phyloP scores from a whole-genome alignment of 2,888 invertebrate species.

The Agrochola litura region DNA sequence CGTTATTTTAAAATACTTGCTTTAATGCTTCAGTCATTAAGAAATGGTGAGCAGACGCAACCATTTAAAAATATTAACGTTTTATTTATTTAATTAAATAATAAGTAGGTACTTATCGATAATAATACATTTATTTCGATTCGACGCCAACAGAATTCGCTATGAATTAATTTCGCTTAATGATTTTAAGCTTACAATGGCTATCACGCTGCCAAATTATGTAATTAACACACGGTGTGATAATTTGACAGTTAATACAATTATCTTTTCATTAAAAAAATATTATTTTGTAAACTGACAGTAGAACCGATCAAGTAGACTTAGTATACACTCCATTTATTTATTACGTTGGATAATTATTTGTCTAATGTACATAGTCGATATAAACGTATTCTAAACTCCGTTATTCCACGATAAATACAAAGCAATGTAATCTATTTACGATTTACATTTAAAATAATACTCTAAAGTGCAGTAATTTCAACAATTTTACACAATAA shows the following conservation, averaged over 20 bases:
- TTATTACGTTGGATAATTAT: no score
- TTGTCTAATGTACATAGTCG: no score
- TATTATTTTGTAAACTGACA: not conserved
- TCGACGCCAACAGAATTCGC: not conserved
- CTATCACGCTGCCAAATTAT: not conserved
- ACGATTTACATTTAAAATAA: no score
- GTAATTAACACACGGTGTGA: not conserved
- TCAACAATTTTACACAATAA: no score
- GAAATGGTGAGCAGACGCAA: not conserved
- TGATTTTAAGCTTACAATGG: constrained; percentile 5
- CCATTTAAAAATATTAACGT: not conserved
- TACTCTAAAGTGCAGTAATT: no score
- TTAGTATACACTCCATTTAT: no score
- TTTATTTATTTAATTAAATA: not conserved
- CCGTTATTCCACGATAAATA: no score
- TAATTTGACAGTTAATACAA: not conserved
- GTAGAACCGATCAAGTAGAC: not conserved
- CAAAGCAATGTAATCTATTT: no score
- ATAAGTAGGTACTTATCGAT: not conserved
- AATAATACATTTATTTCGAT: not conserved
- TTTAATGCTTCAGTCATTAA: not conserved
- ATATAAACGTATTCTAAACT: no score
- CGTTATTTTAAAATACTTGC: not conserved
- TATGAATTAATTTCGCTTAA: not conserved
- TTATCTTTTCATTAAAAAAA: not conserved